phyloP scores from a whole-genome alignment of 2,888 invertebrate species.

The Caradrina kadenii region DNA sequence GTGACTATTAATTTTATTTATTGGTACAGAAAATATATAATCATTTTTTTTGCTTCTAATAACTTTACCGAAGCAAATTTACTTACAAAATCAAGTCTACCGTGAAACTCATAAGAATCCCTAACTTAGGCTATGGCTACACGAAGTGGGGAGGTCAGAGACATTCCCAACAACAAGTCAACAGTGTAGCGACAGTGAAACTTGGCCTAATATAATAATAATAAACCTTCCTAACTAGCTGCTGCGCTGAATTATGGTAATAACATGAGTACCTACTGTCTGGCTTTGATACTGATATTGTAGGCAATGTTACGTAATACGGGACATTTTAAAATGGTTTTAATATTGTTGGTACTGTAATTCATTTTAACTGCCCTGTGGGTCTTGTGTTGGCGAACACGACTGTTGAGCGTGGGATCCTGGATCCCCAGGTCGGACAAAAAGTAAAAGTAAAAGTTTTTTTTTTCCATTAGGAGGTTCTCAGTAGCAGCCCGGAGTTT shows the following conservation, averaged over 20 bases:
- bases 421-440: too few relatives aligned
- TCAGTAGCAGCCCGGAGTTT: too few relatives aligned
- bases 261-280: slow-evolving; percentile 30
- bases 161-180: slow-evolving; percentile 35
- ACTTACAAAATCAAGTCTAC: background rate
- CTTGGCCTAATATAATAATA: slow-evolving; percentile 46
- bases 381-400: too few relatives aligned
- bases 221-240: slow-evolving; percentile 31
- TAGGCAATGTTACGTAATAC: background rate
- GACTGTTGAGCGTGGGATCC: too few relatives aligned
- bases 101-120: background rate
- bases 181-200: slow-evolving; percentile 46
- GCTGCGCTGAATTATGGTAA: slow-evolving; percentile 40
- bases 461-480: too few relatives aligned
- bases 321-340: background rate
- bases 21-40: too few relatives aligned
- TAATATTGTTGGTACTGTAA: too few relatives aligned
- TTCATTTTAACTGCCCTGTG: too few relatives aligned
- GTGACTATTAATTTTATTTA: too few relatives aligned
- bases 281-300: background rate
- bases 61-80: background rate
- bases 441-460: too few relatives aligned
- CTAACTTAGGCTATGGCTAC: slow-evolving; percentile 12
- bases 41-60: too few relatives aligned
- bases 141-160: slow-evolving; percentile 29